Conservation (phyloP, 1,140 invertebrate genomes). For the Nephila pilipes region DNA sequence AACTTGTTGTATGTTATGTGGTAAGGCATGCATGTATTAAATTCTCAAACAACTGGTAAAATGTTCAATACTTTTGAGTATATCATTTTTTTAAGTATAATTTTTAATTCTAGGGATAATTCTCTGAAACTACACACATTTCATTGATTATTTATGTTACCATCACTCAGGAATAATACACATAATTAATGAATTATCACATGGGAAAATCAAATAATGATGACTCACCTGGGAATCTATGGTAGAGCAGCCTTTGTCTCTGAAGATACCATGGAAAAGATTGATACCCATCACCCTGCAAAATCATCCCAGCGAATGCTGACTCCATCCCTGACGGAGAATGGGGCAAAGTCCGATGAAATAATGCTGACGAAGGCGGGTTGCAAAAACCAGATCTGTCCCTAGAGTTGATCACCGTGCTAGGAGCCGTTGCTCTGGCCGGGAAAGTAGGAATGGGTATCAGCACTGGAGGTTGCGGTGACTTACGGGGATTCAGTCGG, state of each 20-base stretch:
- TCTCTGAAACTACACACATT: too few relatives aligned
- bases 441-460: constrained; percentile 55
- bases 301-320: constrained; percentile 33
- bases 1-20: too few relatives aligned
- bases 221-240: constrained; percentile 48
- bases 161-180: too few relatives aligned
- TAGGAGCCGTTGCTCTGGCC: not conserved
- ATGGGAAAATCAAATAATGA: not conserved
- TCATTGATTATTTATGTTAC: too few relatives aligned
- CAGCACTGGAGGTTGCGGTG: constrained; percentile 36
- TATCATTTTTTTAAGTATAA: too few relatives aligned
- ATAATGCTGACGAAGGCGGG: not conserved
- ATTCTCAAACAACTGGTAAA: too few relatives aligned
- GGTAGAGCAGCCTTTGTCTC: constrained; percentile 28
- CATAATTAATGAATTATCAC: too few relatives aligned
- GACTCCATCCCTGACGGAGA: not conserved
- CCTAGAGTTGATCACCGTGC: not conserved
- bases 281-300: not conserved
- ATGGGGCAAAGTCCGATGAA: constrained; percentile 32
- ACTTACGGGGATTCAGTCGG: not conserved
- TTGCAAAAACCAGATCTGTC: constrained; percentile 15
- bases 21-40: too few relatives aligned
- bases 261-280: constrained; percentile 34
- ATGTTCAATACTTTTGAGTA: too few relatives aligned
- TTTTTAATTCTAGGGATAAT: too few relatives aligned